Evolutionary conservation across 2,888 invertebrate genomes (phyloP), one percentile per base, ranked within the genome.

Genomic region (Oscheius sp.): DNA sequence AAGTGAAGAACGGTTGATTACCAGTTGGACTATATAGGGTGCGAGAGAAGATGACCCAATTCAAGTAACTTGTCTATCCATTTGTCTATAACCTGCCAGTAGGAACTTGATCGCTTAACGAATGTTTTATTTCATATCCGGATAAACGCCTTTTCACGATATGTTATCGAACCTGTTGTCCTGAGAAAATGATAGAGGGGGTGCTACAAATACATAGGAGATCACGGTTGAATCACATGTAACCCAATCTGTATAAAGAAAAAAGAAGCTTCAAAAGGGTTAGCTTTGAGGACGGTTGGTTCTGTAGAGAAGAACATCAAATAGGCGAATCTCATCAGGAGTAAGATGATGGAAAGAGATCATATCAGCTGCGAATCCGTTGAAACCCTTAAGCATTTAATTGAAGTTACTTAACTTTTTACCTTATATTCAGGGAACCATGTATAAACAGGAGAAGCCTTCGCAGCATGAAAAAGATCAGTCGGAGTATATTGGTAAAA

Each of bases 321-420:
- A 67, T 2, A 70, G 14, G 17, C 74, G 68, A n/a, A 76, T 74
- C 28, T 72, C 67, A 24, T 72, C 72, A 12, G 70, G 64, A 12
- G 65, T 51, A 38, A 76, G 5, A 36, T 76, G 72, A 38, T 76
- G 76, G 57, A 74, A 72, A 1, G 65, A 62, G 56, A 76, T 70
- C 33, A 76, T 64, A 30, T 76, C 74, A 1, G 24, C 32, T 9
- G 69, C 68, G 45, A 76, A 71, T 0, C 70, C 76, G 4, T 44
- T 50, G 36, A 44, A 70, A 1, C 75, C 75, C 75, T 75, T 51
- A 44, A 75, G 63, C 4, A 24, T 3, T 50, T 9, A 51, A 38
- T n/a, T 20, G 14, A 36, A 26, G 28, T 32, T 28, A 1, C 9
- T 20, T 45, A 32, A n/a, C 24, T 32, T 5, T 8, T 24, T 47